Evolutionary conservation across 2,113 vertebrate species (phyloP).

Genomic region (Synodontis membranacea): DNA sequence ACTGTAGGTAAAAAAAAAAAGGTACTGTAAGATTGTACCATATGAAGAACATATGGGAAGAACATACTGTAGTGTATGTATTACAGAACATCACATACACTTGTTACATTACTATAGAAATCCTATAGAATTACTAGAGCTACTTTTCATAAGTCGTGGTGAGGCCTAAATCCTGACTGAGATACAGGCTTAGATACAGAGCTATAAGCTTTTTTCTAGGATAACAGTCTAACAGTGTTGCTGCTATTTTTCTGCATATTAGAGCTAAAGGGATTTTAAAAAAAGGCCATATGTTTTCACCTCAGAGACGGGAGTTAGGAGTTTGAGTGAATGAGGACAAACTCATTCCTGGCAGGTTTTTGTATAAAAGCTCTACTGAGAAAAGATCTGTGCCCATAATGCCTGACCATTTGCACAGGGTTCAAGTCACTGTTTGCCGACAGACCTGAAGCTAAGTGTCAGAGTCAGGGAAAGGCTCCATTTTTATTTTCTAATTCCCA

Average conservation of each 20-base stretch:
- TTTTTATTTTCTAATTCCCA: background rate
- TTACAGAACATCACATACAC: too few species aligned
- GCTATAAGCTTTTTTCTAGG: background rate
- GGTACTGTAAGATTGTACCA: too few species aligned
- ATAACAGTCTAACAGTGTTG: background rate
- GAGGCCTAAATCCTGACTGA: background rate
- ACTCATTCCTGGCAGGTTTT: background rate
- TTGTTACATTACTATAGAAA: too few species aligned
- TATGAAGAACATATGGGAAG: too few species aligned
- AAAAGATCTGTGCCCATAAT: background rate
- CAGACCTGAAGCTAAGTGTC: background rate
- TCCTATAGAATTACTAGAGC: too few species aligned
- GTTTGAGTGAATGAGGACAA: constrained; percentile 5
- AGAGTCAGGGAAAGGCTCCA: background rate
- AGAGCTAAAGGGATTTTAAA: background rate
- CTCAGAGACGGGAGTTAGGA: background rate
- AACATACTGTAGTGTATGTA: too few species aligned
- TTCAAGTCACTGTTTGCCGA: background rate
- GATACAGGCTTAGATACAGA: background rate
- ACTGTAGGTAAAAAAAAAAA: too few species aligned
- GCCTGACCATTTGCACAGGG: background rate
- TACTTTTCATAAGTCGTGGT: too few species aligned
- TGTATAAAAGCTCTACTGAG: constrained; percentile 11
- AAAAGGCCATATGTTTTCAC: background rate
- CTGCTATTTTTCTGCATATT: background rate